Conservation (phyloP, 1,140 invertebrate genomes). For the Contarinia nasturtii region DNA sequence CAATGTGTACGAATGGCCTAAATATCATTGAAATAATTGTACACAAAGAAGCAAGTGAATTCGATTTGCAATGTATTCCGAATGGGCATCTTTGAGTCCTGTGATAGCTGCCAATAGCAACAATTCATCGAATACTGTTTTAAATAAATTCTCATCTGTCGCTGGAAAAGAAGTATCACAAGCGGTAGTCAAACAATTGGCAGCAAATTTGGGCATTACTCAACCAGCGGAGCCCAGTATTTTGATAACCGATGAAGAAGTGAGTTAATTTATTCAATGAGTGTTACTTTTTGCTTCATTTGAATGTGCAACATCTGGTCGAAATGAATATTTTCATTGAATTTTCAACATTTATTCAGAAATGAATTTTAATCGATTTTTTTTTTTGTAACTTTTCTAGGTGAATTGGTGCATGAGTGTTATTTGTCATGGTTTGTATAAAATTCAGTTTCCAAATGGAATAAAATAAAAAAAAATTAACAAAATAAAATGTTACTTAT, state of each 20-base stretch:
- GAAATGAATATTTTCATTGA: too few relatives aligned
- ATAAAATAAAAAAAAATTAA: too few relatives aligned
- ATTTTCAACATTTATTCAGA: not conserved
- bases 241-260: slow-evolving; percentile 58
- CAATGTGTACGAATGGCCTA: too few relatives aligned
- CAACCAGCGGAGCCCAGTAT: slow-evolving; percentile 57
- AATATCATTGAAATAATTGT: too few relatives aligned
- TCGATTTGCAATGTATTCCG: slow-evolving; percentile 46
- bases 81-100: slow-evolving; percentile 61
- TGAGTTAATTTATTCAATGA: slow-evolving; percentile 11
- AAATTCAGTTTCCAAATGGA: too few relatives aligned
- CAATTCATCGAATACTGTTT: slow-evolving; percentile 51
- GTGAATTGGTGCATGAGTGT: slow-evolving; percentile 76
- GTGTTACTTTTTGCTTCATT: too few relatives aligned
- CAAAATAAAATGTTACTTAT: too few relatives aligned
- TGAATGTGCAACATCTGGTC: too few relatives aligned
- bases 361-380: not conserved
- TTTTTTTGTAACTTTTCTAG: slow-evolving; percentile 12
- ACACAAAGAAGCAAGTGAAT: too few relatives aligned
- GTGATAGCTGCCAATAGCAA: slow-evolving; percentile 42
- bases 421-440: not conserved
- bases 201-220: slow-evolving; percentile 52
- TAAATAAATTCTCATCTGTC: slow-evolving; percentile 63
- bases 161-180: slow-evolving; percentile 66
- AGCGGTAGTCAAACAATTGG: slow-evolving; percentile 64